Evolutionary conservation across 2,888 invertebrate species (phyloP), one percentile per base, ranked within the genome.

Genomic region (Chloroclysta siterata): DNA sequence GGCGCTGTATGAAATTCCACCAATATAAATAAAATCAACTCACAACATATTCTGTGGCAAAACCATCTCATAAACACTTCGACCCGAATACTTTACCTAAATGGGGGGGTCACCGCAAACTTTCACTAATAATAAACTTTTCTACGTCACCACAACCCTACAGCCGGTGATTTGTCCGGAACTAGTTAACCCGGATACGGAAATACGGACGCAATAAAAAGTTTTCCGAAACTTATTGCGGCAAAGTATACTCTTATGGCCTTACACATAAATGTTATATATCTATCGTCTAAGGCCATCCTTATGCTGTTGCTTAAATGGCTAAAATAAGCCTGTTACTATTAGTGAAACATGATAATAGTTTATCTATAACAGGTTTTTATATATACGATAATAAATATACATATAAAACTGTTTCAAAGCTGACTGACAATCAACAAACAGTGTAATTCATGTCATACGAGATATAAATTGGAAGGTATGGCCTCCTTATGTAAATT

Each of bases 71-170:
- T 65, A 65, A 61, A 65, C 58, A 65, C 61, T 61, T 58, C 47
- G 51, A 61, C 61, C 58, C 58, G 57, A 65, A 65, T 65, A 65
- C 58, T 58, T 61, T 48, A 53, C 59, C 54, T 22, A 55, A 65
- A 58, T 60, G 52, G 47, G 52, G 47, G 58, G 58, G 63, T 63
- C 66, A 63, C 64, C 58, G 42, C 66, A 63, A 74, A 66, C 69
- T 72, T 74, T 68, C 63, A 47, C 60, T 67, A 73, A 71, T 74
- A 74, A 73, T 66, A 72, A 74, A 74, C 70, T 74, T 74, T 74
- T 73, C 69, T 63, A 54, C 51, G 65, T 61, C 51, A 50, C 62
- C 60, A 52, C 61, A 62, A 63, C 56, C 55, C 68, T 63, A 69
- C 68, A 64, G 65, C 56, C 59, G 65, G 70, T 72, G 68, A 72